Evolutionary conservation across 2,113 vertebrate species (phyloP).

Genomic region (Corythaixoides concolor): DNA sequence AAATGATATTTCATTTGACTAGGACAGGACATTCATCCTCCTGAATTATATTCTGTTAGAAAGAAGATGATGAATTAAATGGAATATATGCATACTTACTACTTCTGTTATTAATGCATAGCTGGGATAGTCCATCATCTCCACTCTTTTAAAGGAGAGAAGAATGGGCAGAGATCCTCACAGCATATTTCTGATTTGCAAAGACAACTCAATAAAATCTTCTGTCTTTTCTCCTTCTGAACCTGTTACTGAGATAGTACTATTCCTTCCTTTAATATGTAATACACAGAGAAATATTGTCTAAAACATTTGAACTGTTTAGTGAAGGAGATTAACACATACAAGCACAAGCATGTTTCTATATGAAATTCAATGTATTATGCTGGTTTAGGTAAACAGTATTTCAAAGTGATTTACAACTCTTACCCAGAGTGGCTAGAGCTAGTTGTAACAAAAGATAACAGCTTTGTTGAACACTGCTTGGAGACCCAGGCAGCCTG

Average conservation of each 20-base stretch:
- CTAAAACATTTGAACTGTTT: not conserved
- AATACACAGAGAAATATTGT: not conserved
- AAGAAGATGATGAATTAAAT: slow-evolving; percentile 45
- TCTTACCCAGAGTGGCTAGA: not conserved
- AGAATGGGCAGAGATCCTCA: not conserved
- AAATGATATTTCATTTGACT: slow-evolving; percentile 56
- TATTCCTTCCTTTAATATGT: not conserved
- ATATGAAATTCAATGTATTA: not conserved
- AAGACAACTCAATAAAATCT: not conserved
- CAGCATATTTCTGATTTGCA: slow-evolving; percentile 24
- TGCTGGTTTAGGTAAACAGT: not conserved
- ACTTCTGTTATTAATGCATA: slow-evolving; percentile 43
- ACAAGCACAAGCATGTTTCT: not conserved
- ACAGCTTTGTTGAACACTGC: not conserved
- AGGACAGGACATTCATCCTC: slow-evolving; percentile 55
- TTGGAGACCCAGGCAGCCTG: not conserved
- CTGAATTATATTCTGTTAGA: slow-evolving; percentile 42
- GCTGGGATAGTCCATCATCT: slow-evolving; percentile 39
- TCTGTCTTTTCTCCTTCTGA: not conserved
- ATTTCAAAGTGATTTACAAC: not conserved
- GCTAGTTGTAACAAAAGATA: not conserved
- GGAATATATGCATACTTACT: slow-evolving; percentile 38
- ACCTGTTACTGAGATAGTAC: not conserved
- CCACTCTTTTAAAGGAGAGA: slow-evolving; percentile 9
- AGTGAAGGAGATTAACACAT: not conserved